phyloP scores from a whole-genome alignment of 2,888 invertebrate species.

The Hydropsyche betteni region DNA sequence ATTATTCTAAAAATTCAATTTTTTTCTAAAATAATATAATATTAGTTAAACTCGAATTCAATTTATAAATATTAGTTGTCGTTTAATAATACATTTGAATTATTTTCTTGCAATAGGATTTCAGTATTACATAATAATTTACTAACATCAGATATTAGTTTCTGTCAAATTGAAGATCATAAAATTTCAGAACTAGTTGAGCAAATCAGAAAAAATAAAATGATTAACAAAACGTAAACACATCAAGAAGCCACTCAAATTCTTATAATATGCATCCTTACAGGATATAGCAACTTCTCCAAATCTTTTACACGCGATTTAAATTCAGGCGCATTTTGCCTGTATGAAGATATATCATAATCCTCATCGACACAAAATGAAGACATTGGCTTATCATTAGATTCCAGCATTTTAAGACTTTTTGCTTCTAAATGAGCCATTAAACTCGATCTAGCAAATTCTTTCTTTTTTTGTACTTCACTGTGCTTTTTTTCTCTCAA shows the following conservation, averaged over 20 bases:
- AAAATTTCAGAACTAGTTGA: too few relatives aligned
- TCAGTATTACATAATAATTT: too few relatives aligned
- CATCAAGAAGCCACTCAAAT: constrained; percentile 17
- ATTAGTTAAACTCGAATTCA: too few relatives aligned
- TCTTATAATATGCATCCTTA: constrained; percentile 55
- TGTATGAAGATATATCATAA: constrained; percentile 81
- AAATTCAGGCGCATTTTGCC: constrained; percentile 85
- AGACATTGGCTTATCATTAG: constrained; percentile 72
- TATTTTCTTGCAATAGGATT: too few relatives aligned
- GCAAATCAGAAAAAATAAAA: constrained; percentile 39
- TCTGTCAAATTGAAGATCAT: too few relatives aligned
- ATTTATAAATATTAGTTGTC: too few relatives aligned
- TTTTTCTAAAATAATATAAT: too few relatives aligned
- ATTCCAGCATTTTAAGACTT: constrained; percentile 85
- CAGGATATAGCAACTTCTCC: constrained; percentile 65
- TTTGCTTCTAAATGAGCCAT: constrained; percentile 85
- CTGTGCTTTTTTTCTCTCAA: constrained; percentile 78
- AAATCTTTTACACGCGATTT: constrained; percentile 84
- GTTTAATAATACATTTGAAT: too few relatives aligned
- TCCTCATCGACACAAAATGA: constrained; percentile 81
- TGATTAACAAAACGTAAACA: constrained; percentile 35
- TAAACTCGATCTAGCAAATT: constrained; percentile 67
- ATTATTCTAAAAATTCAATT: too few relatives aligned
- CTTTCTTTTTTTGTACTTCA: constrained; percentile 56
- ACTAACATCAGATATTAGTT: too few relatives aligned